Conservation (phyloP, 2,888 invertebrate genomes). For the Noctua fimbriata region DNA sequence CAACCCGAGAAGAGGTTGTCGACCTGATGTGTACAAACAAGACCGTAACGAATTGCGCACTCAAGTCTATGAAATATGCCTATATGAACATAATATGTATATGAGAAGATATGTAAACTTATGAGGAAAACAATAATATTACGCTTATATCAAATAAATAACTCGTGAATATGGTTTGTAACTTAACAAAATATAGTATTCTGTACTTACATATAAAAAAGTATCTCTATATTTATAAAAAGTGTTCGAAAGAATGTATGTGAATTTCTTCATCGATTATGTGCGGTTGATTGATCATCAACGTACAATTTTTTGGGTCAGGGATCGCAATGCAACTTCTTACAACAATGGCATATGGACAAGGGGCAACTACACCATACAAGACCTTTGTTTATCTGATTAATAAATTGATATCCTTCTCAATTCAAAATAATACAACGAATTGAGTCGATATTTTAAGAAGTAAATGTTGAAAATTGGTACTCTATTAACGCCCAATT, state of each 20-base stretch:
- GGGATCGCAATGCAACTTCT: neutral
- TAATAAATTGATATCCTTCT: neutral
- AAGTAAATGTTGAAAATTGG: neutral
- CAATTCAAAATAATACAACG: neutral
- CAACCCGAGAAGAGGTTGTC: constrained; percentile 34
- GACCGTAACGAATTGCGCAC: constrained; percentile 39
- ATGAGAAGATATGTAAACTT: constrained; percentile 1
- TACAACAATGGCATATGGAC: neutral
- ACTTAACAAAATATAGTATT: neutral
- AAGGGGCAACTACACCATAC: neutral
- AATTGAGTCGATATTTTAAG: neutral
- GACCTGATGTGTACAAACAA: constrained; percentile 39
- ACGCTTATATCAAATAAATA: neutral
- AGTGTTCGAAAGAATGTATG: too few species aligned
- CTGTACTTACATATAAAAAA: too few species aligned
- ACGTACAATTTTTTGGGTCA: neutral
- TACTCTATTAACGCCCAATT: neutral
- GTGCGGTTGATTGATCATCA: neutral
- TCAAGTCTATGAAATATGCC: constrained; percentile 8
- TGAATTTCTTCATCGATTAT: neutral
- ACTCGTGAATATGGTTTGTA: neutral
- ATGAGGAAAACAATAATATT: constrained; percentile 18
- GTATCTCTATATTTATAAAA: too few species aligned
- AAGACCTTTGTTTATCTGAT: constrained; percentile 3
- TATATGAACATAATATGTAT: neutral